These are phyloP conservation scores for Catamblyrhynchus diadema DNA, from an alignment of 2,797 vertebrate genomes.

Conservation along the genomic window DNA sequence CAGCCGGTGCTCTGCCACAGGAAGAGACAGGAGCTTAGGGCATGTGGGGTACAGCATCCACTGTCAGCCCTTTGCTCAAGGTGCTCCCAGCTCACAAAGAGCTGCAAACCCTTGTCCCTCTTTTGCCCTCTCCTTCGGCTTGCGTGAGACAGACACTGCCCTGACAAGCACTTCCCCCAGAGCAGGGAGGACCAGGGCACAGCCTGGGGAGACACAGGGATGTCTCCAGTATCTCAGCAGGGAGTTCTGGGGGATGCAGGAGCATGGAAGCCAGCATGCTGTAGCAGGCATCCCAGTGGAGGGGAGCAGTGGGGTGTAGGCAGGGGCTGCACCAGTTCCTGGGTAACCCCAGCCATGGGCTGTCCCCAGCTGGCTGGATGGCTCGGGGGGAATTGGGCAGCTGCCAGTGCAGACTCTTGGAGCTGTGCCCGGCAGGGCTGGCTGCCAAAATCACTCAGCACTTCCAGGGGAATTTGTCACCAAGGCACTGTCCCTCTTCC, in stretches of 20 bases:
- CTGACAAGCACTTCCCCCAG: neutral
- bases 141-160: accelerated
- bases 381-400: neutral
- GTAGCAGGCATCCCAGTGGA: neutral
- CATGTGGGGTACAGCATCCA: accelerated
- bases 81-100: neutral
- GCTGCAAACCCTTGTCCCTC: neutral
- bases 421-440: neutral
- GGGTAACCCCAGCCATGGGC: neutral
- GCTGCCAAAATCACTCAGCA: neutral
- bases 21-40: neutral
- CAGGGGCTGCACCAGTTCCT: neutral
- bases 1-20: constrained; percentile 85
- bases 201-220: neutral
- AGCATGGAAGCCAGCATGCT: accelerated
- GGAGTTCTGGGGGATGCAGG: neutral
- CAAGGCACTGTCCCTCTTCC: neutral
- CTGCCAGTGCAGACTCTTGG: neutral
- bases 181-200: neutral
- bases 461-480: constrained; percentile 36
- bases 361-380: neutral
- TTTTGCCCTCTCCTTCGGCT: neutral
- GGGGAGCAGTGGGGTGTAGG: neutral
- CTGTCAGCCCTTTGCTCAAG: accelerated
- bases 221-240: neutral